Base-by-base conservation (phyloP, 1,140 invertebrate species). In the Drosophila auraria region DNA sequence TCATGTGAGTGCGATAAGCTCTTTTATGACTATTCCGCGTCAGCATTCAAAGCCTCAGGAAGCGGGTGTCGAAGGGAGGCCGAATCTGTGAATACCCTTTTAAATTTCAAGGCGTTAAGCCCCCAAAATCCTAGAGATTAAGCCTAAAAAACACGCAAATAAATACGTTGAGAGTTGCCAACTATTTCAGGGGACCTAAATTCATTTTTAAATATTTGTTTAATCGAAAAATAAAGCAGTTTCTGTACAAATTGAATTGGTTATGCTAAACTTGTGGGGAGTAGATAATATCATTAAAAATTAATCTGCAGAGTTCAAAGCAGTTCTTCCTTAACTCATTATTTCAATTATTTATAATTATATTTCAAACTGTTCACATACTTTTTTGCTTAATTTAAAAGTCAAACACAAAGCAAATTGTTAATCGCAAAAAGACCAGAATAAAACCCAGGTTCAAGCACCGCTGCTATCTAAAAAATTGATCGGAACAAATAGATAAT, bases 1-100 rank as follows among this genome's bases (percentile, higher is more conserved):
- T 78, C 75, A 78, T 78, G 75, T 78, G 75, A 78, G 75, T 57
- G 54, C 44, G 75, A 78, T 78, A 78, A 78, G 75, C 64, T 36
- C 51, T 70, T 79, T 78, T 79, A 79, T 72, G 68, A 42, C 75
- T 56, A 64, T 71, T 71, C 42, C 76, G 58, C 54, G 75, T 78
- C 63, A 68, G 62, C 63, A 23, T 58, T 40, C 25, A 50, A 56
- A 58, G 42, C 38, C 47, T 33, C 33, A 47, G 17, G 25, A 54
- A 25, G 17, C 17, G 7, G 25, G 11, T 42, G n/a, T 8, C 44
- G n/a, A 25, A 7, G 61, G 50, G 40, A 38, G 12, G 36, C 23
- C 54, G 45, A 60, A 44, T 11, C 40, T 2, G 23, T 6, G 38
- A 6, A 61, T 61, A 72, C 70, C 23, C 70, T 73, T 47, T 17